Base-by-base conservation (phyloP, 1,140 invertebrate genomes). In the Lepidurus packardi region DNA sequence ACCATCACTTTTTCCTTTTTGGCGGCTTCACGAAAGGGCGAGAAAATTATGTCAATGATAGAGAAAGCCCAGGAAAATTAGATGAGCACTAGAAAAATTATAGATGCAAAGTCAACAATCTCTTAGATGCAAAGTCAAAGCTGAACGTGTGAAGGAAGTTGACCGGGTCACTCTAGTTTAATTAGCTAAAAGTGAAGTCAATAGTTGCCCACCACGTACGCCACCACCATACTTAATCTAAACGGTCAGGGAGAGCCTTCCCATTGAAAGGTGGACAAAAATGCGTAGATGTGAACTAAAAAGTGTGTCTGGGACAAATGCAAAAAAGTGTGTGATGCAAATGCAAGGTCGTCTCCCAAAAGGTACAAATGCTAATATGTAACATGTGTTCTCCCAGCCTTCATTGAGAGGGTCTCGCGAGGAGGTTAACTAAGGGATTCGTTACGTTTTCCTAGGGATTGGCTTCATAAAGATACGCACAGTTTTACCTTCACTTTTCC, bases 251-350 rank as follows among this genome's bases (percentile, higher is more conserved):
- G 16, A 21, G 16, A 65, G 4, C 2, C 16, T 7, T 65, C 5
- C 21, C 9, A n/a, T 16, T 21, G 53, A 65, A 65, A 9, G 16
- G 9, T 65, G 7, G 16, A n/a, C 53, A 7, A 65, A 65, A n/a
- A 65, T 65, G 53, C 53, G 53, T 65, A 13, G 53, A 21, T 11
- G 8, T 65, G 53, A 16, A 65, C 53, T 0, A 8, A 65, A 65
- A 65, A 65, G 10, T 65, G 53, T 65, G 53, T 65, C 53, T 65
- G 53, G 53, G 53, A 65, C 53, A n/a, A n/a, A n/a, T n/a, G n/a
- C n/a, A n/a, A n/a, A n/a, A n/a, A n/a, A n/a, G n/a, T n/a, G n/a
- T n/a, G n/a, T n/a, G n/a, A n/a, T n/a, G n/a, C n/a, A n/a, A n/a
- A n/a, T n/a, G n/a, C n/a, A 65, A 65, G 53, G 53, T 65, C 53